Conservation (phyloP, 1,140 invertebrate genomes). For the Brachionus rubens region DNA sequence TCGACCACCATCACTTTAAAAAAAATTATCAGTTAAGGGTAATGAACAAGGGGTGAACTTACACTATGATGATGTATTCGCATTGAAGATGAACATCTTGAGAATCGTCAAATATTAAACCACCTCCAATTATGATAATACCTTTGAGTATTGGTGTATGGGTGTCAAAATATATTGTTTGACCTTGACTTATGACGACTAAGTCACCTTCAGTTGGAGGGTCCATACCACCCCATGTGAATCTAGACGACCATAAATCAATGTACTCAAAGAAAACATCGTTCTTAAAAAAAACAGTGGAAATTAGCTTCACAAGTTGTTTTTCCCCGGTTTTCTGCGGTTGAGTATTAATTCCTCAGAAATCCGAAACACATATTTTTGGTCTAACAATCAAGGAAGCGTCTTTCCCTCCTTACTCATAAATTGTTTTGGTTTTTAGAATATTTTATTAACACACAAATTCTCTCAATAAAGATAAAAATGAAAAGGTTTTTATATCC, state of each 20-base stretch:
- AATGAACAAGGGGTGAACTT: neutral
- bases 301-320: no score
- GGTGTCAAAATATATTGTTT: slow-evolving; percentile 54
- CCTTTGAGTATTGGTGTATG: slow-evolving; percentile 51
- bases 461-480: no score
- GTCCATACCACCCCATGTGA: slow-evolving; percentile 50
- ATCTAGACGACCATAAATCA: slow-evolving; percentile 52
- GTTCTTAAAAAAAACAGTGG: slow-evolving; percentile 40
- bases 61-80: slow-evolving; percentile 48
- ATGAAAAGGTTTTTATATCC: no score
- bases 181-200: slow-evolving; percentile 52
- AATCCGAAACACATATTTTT: no score
- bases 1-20: slow-evolving; percentile 46
- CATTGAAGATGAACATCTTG: slow-evolving; percentile 48
- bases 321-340: no score
- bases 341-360: no score
- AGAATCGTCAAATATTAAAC: slow-evolving; percentile 48
- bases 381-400: no score
- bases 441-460: no score
- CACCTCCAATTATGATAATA: slow-evolving; percentile 48
- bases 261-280: slow-evolving; percentile 49
- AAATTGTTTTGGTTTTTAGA: no score
- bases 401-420: no score
- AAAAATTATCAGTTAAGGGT: neutral
- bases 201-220: slow-evolving; percentile 53